Base-by-base conservation (phyloP, 1,140 invertebrate species). In the Aphelenchoides fujianensis region DNA sequence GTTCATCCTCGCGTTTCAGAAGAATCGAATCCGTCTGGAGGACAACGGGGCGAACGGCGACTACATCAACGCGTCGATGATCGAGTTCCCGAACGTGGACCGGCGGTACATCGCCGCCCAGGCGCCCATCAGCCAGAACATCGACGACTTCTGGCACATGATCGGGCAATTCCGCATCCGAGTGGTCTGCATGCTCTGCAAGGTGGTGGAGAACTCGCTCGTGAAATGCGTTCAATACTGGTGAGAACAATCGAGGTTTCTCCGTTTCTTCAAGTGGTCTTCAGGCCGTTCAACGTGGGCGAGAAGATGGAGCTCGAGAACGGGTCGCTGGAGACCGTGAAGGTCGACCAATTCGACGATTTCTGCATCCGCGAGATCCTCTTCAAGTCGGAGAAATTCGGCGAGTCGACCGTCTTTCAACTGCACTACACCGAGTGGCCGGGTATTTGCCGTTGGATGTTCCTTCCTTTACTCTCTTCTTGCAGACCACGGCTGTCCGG, bases 121-220 rank as follows among this genome's bases (percentile, higher is more conserved):
- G 32, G 69, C 69, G 19, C 69, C 69, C n/a, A 41, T 70, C n/a
- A 28, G 59, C 16, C 41, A 48, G 2, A 70, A 35, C 16, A 55
- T 70, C 32, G 64, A 71, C 16, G 69, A 70, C 54, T 70, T 70
- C 31, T 70, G 69, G 69, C 69, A 70, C 30, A 70, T 70, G 69
- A 70, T 70, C 30, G 66, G 69, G 16, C 69, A 70, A 30, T 41
- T 63, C 19, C 41, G 67, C 32, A 67, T 70, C 27, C 62, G 52
- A 48, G 69, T 70, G 3, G 61, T 70, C 34, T 57, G 30, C 3
- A 70, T 70, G 69, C 69, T 70, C 34, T 70, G 69, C 31, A 70
- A 70, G 34, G 32, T 30, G 31, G 69, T 70, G n/a, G 69, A 70
- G 67, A 70, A 55, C 32, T 70, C 53, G 23, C n/a, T 41, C 28